A percentile compares a stretch with the other conserved stretches of the same genome.
Evolutionary conservation across 2,113 vertebrate species (phyloP).

Genomic region (Tinamus guttatus): DNA sequence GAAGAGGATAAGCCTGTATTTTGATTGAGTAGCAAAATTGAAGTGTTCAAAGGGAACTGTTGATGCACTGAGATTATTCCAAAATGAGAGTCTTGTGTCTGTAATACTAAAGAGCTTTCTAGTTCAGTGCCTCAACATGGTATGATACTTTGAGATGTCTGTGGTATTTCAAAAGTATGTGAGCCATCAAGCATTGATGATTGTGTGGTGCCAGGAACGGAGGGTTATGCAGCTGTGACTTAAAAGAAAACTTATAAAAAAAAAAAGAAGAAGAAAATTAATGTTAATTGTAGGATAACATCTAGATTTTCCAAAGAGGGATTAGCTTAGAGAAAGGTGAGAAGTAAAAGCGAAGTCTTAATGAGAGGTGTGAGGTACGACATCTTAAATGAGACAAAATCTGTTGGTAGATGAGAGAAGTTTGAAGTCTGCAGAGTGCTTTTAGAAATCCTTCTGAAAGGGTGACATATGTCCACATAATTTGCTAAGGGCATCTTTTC

Average conservation of each 20-base stretch:
- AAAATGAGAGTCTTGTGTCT: background rate
- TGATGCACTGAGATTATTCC: background rate
- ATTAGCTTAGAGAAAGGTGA: background rate
- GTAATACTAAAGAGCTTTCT: background rate
- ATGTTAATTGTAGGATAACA: background rate
- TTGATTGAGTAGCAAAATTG: background rate
- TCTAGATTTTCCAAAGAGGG: background rate
- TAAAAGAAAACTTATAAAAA: too few relatives aligned
- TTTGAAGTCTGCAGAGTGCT: background rate
- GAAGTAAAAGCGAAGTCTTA: background rate
- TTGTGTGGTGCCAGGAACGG: background rate
- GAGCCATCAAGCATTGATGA: background rate
- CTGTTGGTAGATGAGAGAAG: background rate
- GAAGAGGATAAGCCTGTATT: background rate
- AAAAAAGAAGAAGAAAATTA: background rate
- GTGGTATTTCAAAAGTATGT: background rate
- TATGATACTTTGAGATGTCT: background rate
- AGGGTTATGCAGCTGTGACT: background rate
- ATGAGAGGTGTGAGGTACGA: background rate
- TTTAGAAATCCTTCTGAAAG: background rate
- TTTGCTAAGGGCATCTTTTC: background rate
- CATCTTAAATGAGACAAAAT: background rate
- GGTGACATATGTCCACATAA: background rate
- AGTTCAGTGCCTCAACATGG: background rate
- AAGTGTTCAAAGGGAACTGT: background rate